These are phyloP conservation scores for Ichneumon xanthorius DNA, from an alignment of 2,888 invertebrate species.

Conservation along the genomic window DNA sequence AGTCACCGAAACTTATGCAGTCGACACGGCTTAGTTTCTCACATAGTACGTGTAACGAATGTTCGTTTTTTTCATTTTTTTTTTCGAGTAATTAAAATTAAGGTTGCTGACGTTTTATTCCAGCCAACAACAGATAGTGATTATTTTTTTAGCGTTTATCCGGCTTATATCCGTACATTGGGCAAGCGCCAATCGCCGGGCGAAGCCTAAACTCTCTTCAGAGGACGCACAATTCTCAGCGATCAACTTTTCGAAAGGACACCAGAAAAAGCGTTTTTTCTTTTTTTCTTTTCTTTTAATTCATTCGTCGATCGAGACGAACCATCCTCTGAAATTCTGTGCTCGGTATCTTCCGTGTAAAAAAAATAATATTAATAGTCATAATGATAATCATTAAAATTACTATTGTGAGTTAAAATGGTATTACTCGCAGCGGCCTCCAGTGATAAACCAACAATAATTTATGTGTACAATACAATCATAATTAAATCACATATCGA, in stretches of 20 bases:
- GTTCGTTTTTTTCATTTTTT: conserved; percentile 21
- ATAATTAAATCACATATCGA: conserved; percentile 79
- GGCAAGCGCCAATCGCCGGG: conserved; percentile 68
- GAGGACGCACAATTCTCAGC: conserved; percentile 25
- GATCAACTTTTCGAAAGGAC: conserved; percentile 14
- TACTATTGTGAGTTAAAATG: conserved; percentile 55
- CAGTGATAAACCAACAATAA: conserved; percentile 59
- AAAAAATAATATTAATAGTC: not conserved
- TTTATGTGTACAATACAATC: conserved; percentile 68
- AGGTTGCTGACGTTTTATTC: conserved; percentile 52
- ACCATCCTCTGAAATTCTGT: conserved; percentile 16
- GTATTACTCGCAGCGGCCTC: conserved; percentile 63
- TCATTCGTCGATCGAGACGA: not conserved
- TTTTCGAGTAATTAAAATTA: conserved; percentile 43
- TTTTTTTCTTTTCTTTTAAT: not conserved
- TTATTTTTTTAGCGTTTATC: conserved; percentile 74
- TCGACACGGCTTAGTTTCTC: conserved; percentile 51
- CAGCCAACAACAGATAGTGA: conserved; percentile 74
- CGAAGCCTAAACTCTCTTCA: conserved; percentile 35
- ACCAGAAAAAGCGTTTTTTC: not conserved
- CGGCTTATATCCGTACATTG: conserved; percentile 73
- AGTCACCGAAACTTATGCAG: conserved; percentile 45
- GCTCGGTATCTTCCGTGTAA: not conserved
- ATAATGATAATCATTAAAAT: conserved; percentile 17
- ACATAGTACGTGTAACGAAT: conserved; percentile 46